These are phyloP conservation scores for Nothobranchius kuhntae DNA, from an alignment of 2,113 vertebrate genomes.

Conservation along the genomic window DNA sequence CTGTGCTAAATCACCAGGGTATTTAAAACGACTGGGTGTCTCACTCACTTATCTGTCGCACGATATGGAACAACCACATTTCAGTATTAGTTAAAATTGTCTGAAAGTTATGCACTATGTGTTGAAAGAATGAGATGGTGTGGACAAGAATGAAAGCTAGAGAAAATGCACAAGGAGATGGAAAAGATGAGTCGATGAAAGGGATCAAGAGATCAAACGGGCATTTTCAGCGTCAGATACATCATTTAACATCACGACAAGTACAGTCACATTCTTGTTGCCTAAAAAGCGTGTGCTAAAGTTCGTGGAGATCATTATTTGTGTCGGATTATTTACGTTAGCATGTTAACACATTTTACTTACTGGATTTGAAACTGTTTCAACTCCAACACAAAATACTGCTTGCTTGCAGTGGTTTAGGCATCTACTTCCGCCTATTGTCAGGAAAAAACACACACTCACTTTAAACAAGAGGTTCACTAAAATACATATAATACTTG, in stretches of 20 bases:
- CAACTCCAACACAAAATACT: too few relatives aligned
- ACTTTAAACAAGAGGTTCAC: too few relatives aligned
- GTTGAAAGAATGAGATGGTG: constrained; percentile 8
- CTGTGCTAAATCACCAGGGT: constrained; percentile 59
- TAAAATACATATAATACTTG: too few relatives aligned
- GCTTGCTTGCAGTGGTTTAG: too few relatives aligned
- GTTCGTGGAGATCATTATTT: background rate
- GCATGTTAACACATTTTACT: background rate
- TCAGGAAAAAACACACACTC: too few relatives aligned
- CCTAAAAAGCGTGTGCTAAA: background rate
- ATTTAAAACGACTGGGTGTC: constrained; percentile 57
- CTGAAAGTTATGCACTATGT: background rate
- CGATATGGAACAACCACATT: constrained; percentile 19
- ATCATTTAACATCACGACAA: constrained; percentile 28
- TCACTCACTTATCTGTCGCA: constrained; percentile 39
- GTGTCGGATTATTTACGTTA: background rate
- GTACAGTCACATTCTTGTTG: constrained; percentile 33
- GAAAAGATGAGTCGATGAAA: constrained; percentile 15
- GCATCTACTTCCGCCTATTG: too few relatives aligned
- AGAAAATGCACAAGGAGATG: constrained; percentile 13
- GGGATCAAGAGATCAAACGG: constrained; percentile 14
- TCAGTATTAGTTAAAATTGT: constrained; percentile 22
- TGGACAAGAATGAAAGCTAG: constrained; percentile 19
- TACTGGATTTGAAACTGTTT: background rate
- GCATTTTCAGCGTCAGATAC: constrained; percentile 23